Evolutionary conservation across 2,888 invertebrate genomes (phyloP), one percentile per base, ranked within the genome.

Genomic region (Hydrotaea cyrtoneurina): DNA sequence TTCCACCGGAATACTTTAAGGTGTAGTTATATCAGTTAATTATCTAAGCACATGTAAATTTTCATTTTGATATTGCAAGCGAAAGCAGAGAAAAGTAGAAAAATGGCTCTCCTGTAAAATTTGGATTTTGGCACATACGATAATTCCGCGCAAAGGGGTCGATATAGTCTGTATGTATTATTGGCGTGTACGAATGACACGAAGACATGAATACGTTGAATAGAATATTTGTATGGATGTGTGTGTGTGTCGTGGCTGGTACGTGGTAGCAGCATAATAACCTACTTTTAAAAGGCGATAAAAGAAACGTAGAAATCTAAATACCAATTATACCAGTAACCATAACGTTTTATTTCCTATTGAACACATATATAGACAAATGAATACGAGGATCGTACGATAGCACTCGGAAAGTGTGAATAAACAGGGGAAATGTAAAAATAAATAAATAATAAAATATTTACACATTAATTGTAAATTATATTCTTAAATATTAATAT

Each of bases 271-370:
- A 79, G 55, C 73, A 79, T 62, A 82, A 73, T 85, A 82, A 79
- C 79, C 81, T 55, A 85, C 76, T 85, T 66, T 82, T 76, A 73
- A 74, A 79, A 78, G 50, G 21, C 57, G 55, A 77, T 78, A 31
- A 82, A 69, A 31, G 15, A 31, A 46, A 78, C 59, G 77, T 80
- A 62, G 53, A 77, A 53, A 79, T 39, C 57, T 69, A 77, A 82
- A 73, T 79, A 66, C 78, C 78, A 81, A 78, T 84, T 78, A 85
- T 26, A 66, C n/a, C 21, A 17, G 36, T 74, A 57, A 73, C 72
- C 36, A 55, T 77, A 74, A 36, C 43, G 31, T 73, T 79, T 72
- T 31, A 59, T 64, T 26, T 62, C 13, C 26, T 17, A 69, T 66
- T 39, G 23, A 55, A 19, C 55, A 21, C 7, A 17, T 10, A 43